Evolutionary conservation across 2,797 vertebrate genomes (phyloP).

Genomic region (Enteromius fasciolatus): DNA sequence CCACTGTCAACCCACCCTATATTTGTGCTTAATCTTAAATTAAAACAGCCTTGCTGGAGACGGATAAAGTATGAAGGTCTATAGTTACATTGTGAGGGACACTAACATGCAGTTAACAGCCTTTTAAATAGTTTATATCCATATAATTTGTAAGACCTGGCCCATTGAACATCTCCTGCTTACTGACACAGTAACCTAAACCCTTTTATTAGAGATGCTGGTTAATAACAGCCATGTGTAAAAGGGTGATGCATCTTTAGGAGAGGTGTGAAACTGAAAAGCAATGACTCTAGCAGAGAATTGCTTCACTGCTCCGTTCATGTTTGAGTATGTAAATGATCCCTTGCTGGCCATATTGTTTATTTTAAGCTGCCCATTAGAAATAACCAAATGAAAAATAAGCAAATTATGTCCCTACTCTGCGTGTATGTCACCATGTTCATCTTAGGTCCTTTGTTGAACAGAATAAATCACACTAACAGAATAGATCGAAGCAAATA

Average conservation of each 20-base stretch:
- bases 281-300: conserved; percentile 11
- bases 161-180: background rate
- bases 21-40: conserved; percentile 11
- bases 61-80: background rate
- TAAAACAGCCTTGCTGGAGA: background rate
- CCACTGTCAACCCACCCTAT: background rate
- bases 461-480: background rate
- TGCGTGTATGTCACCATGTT: background rate
- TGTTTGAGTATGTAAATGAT: conserved; percentile 6
- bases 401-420: background rate
- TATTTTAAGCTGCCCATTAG: background rate
- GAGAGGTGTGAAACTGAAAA: conserved; percentile 61
- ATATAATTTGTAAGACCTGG: conserved; percentile 4
- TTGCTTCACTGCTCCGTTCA: conserved; percentile 2
- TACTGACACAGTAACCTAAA: conserved; percentile 70
- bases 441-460: background rate
- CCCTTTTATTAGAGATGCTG: conserved; percentile 48
- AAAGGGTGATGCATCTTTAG: conserved; percentile 62
- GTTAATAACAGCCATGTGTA: conserved; percentile 65
- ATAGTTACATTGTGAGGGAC: background rate
- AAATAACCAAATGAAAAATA: background rate
- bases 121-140: background rate
- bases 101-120: background rate
- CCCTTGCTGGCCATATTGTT: background rate
- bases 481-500: conserved; percentile 9